These are phyloP conservation scores for Salvelinus fontinalis DNA, from an alignment of 2,113 vertebrate genomes.

Conservation along the genomic window DNA sequence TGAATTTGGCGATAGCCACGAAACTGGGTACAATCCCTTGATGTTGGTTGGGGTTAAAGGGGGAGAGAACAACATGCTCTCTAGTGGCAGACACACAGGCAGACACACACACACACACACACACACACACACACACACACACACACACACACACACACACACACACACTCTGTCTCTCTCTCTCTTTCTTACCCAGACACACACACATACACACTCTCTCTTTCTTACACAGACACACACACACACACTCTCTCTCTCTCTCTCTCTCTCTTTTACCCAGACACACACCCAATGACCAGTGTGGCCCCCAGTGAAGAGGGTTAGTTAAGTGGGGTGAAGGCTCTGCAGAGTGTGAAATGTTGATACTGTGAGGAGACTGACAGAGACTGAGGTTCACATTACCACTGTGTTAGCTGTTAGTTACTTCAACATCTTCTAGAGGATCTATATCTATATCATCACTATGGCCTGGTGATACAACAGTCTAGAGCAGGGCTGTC, in stretches of 20 bases:
- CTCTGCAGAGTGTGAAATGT: constrained; percentile 68
- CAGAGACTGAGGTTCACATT: constrained; percentile 15
- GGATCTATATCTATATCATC: constrained; percentile 2
- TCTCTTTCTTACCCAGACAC: too few relatives aligned
- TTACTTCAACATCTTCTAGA: too few relatives aligned
- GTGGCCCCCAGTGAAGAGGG: neutral
- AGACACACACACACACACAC: neutral
- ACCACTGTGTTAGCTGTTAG: too few relatives aligned
- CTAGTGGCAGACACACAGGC: constrained; percentile 3
- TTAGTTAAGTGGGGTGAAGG: constrained; percentile 46
- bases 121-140: too few relatives aligned
- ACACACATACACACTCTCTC: neutral
- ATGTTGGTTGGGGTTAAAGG: constrained; percentile 64
- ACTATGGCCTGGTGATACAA: constrained; percentile 14
- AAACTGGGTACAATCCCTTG: constrained; percentile 79
- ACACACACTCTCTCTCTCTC: too few relatives aligned
- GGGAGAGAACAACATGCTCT: constrained; percentile 61
- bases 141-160: neutral
- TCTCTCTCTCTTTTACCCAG: neutral
- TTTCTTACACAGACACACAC: neutral
- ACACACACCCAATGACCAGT: neutral
- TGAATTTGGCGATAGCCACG: constrained; percentile 79
- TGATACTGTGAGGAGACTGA: constrained; percentile 53
- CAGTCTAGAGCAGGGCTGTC: constrained; percentile 47
- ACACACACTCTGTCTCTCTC: too few relatives aligned